Base-by-base conservation (phyloP, 2,888 invertebrate genomes). In the Zaprionus lineosus region DNA sequence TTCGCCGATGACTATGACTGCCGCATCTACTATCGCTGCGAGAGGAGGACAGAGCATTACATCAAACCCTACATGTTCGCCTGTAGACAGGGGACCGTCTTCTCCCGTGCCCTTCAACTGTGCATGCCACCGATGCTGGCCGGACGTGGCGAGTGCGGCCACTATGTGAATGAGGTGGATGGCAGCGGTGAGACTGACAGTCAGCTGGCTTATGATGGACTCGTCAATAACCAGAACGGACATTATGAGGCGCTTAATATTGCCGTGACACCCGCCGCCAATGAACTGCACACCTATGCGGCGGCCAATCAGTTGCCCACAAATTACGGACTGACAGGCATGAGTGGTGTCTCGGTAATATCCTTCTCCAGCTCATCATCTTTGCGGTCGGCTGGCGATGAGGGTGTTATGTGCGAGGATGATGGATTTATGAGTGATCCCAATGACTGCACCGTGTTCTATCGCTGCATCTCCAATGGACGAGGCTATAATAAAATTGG, bases 31-130 rank as follows among this genome's bases (percentile, higher is more conserved):
- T 95, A 95, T 87, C 92, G 95, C 81, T 96, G 96, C 74, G 92
- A 94, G 11, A 91, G 92, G 74, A 92, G 92, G 84, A 92, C 92
- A 29, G 92, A 55, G 55, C 74, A 75, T 56, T 82, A 86, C 50
- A 88, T 89, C 48, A 92, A 92, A 4, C 91, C 93, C 8, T 93
- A 92, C 72, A 90, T 91, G 91, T 95, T 95, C 88, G 92, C 93
- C 88, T 96, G 96, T 85, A 94, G 93, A 11, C 92, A 93, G 26
- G 95, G 94, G 8, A 95, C 95, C 1, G 93, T 95, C 16, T 96
- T 94, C 86, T 94, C 95, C 83, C 92, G 93, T 28, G 91, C 92
- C 16, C 91, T 91, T 24, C 92, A 92, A 81, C 91, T 93, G 55
- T 96, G 96, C 85, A 94, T 94, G 77, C 93, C 94, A 87, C 93